A percentile compares a stretch with the other conserved stretches of the same genome.
Conservation (phyloP, 2,113 vertebrate species). For the Sitta europaea region DNA sequence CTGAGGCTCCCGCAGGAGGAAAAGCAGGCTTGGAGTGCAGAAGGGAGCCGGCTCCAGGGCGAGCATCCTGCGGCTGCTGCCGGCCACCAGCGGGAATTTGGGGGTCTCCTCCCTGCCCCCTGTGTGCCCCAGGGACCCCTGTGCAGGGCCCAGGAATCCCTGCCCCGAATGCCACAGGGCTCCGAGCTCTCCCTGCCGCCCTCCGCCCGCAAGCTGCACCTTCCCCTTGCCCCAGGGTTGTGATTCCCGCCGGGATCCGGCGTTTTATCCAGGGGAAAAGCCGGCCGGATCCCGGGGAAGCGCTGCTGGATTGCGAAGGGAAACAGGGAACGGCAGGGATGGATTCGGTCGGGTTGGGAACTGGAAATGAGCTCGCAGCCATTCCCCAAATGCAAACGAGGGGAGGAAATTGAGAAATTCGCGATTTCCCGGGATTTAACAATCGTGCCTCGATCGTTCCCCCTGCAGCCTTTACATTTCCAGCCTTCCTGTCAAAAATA, state of each 20-base stretch:
- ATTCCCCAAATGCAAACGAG: not conserved
- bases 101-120: not conserved
- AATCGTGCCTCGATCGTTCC: not conserved
- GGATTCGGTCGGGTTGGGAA: not conserved
- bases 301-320: not conserved
- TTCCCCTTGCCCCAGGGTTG: too few relatives aligned
- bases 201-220: too few relatives aligned
- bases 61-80: not conserved
- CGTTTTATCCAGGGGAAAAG: too few relatives aligned
- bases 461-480: not conserved
- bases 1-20: not conserved
- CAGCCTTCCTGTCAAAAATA: not conserved
- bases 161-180: too few relatives aligned
- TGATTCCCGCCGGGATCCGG: too few relatives aligned
- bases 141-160: too few relatives aligned
- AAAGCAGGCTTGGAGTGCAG: not conserved
- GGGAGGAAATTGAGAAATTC: not conserved
- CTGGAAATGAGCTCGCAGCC: not conserved
- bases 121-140: too few relatives aligned
- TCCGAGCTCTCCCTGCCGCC: too few relatives aligned
- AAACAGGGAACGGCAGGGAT: not conserved
- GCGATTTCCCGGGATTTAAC: not conserved
- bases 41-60: not conserved
- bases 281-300: too few relatives aligned
- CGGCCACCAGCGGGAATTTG: accelerated